Base-by-base conservation (phyloP, 2,888 invertebrate genomes). In the Mesorhabditis belari region DNA sequence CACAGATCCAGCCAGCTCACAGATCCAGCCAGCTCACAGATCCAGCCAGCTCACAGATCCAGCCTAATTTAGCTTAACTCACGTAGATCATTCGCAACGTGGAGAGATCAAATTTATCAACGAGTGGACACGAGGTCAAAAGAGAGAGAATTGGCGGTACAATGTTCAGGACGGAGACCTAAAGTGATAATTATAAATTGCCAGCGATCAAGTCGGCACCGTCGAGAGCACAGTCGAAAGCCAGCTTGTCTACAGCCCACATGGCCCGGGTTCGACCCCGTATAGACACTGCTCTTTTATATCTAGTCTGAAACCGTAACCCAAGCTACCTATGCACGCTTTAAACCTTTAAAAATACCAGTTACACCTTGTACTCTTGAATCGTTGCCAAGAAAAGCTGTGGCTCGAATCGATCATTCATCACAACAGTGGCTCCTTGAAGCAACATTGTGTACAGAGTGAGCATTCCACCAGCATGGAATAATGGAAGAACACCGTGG, bases 401-500 rank as follows among this genome's bases (percentile, higher is more conserved):
- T 24, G 62, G 64, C 52, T 68, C 63, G 55, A 65, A 75, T 25
- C 62, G 52, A 24, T 67, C 64, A 57, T 75, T 75, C 9, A 75
- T 55, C 12, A 73, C 21, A 19, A 74, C 54, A 12, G 63, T 70
- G 17, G 69, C 68, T 19, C 73, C 73, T n/a, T 62, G 57, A 6
- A 58, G 61, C 12, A 76, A 49, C 72, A 75, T 70, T 6, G 66
- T 62, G 29, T 70, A 67, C 6, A 69, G 60, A 0, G 76, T 75
- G 51, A 75, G 57, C 3, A 76, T 61, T 17, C 76, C 76, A 21
- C 76, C 76, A 5, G 73, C 73, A 60, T 76, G 76, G 56, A 75
- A 76, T 29, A 66, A 75, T 17, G 76, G 76, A 28, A 76, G 64
- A 25, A 73, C 67, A 50, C 76, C 74, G 52, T 67, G 68, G 49